Conservation (phyloP, 2,888 invertebrate genomes). For the Hydrotaea diabolus region DNA sequence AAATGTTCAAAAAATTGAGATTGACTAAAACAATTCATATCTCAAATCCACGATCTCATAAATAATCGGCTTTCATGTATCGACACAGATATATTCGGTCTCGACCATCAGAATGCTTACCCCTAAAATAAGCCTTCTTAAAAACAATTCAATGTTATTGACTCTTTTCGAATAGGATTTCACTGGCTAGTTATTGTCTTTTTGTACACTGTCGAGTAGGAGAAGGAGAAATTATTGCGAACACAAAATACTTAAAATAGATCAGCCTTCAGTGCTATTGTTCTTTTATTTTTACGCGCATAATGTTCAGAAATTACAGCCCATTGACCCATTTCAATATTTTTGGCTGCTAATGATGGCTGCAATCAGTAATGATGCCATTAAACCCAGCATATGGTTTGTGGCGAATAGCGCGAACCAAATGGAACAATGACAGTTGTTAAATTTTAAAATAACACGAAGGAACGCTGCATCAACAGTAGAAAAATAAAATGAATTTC, state of each 20-base stretch:
- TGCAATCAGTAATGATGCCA: constrained; percentile 29
- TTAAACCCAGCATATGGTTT: constrained; percentile 7
- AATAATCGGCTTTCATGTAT: no score
- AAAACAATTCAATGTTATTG: constrained; percentile 15
- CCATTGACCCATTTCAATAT: constrained; percentile 24
- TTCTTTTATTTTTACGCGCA: neutral
- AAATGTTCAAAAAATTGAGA: no score
- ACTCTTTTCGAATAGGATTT: neutral
- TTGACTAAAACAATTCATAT: no score
- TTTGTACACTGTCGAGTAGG: neutral
- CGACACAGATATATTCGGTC: no score
- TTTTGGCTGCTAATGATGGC: constrained; percentile 20
- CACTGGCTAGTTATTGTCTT: neutral
- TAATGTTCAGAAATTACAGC: neutral
- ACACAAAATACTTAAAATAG: neutral
- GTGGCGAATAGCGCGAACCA: neutral
- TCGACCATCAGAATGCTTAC: neutral
- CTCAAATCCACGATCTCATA: no score
- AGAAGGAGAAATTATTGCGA: neutral
- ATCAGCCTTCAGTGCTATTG: neutral
- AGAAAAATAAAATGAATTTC: neutral
- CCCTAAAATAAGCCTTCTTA: neutral
- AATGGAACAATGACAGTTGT: constrained; percentile 9
- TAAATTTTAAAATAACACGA: neutral
- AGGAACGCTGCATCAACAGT: neutral